These are phyloP conservation scores for Drosophila saltans DNA, from an alignment of 1,140 invertebrate genomes.

Conservation along the genomic window DNA sequence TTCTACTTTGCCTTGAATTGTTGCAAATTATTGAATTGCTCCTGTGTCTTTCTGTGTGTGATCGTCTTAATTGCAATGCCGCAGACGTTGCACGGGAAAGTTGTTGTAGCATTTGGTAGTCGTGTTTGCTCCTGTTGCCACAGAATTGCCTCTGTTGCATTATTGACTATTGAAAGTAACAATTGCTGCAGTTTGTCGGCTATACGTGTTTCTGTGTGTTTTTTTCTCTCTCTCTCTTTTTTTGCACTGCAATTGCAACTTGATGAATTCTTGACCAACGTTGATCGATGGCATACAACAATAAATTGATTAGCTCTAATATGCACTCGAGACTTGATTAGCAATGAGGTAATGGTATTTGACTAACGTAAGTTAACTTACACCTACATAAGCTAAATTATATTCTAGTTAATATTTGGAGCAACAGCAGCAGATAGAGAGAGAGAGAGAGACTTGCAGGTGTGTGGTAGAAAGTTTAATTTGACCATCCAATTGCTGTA, in stretches of 20 bases:
- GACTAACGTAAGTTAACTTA: constrained; percentile 3
- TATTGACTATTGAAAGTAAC: constrained; percentile 78
- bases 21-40: constrained; percentile 35
- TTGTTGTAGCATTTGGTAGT: constrained; percentile 46
- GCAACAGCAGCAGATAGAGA: not conserved
- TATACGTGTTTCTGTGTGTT: not conserved
- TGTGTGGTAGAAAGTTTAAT: constrained; percentile 63
- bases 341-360: constrained; percentile 54
- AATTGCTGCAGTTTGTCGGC: constrained; percentile 61
- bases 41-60: constrained; percentile 13
- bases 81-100: constrained; percentile 63
- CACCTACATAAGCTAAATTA: not conserved
- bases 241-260: constrained; percentile 23
- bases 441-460: constrained; percentile 16
- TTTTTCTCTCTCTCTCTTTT: constrained; percentile 10
- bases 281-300: constrained; percentile 25
- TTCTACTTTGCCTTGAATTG: constrained; percentile 42
- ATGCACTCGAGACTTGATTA: constrained; percentile 20
- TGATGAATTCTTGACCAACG: constrained; percentile 48
- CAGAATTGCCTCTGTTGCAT: constrained; percentile 52
- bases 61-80: constrained; percentile 67
- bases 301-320: constrained; percentile 42
- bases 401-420: constrained; percentile 19
- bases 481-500: constrained; percentile 26
- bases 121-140: constrained; percentile 39